Evolutionary conservation across 1,140 invertebrate species (phyloP).

Genomic region (Cyclargus thomasi): DNA sequence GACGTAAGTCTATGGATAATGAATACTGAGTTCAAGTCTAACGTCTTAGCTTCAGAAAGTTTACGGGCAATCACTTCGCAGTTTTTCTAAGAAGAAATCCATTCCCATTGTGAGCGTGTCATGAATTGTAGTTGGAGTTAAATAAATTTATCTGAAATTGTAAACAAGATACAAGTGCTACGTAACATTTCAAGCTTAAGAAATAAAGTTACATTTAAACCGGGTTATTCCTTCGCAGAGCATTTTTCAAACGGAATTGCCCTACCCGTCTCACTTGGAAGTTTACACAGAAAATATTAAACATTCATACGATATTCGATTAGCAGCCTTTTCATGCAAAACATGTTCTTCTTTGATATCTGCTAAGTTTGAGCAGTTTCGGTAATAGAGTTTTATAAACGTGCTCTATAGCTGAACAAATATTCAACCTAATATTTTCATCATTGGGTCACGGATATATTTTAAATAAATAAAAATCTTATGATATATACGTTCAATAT

Average conservation of each 20-base stretch:
- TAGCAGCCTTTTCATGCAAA: too few relatives aligned
- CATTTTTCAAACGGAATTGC: conserved; percentile 10
- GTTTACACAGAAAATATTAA: conserved; percentile 2
- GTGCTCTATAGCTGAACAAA: too few relatives aligned
- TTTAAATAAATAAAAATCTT: too few relatives aligned
- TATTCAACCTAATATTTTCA: too few relatives aligned
- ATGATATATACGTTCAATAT: too few relatives aligned
- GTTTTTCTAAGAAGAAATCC: conserved; percentile 16
- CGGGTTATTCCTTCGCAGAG: conserved; percentile 1
- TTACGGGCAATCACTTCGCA: conserved; percentile 18
- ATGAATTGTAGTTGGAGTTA: conserved; percentile 12
- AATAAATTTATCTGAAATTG: conserved; percentile 13
- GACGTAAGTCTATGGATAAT: too few relatives aligned
- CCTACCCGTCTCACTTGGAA: conserved; percentile 3
- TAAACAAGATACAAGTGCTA: conserved; percentile 15
- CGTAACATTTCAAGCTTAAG: conserved; percentile 15
- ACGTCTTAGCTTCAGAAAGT: conserved; percentile 17
- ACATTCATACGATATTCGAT: not conserved
- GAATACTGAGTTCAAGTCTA: not conserved
- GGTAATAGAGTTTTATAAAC: too few relatives aligned
- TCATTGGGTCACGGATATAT: too few relatives aligned
- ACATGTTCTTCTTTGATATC: too few relatives aligned
- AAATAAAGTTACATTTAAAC: conserved; percentile 13
- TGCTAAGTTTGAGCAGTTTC: too few relatives aligned
- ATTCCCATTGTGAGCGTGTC: not conserved